Evolutionary conservation across 2,888 invertebrate species (phyloP), one percentile per base, ranked within the genome.

Genomic region (Microctonus hyperodae): DNA sequence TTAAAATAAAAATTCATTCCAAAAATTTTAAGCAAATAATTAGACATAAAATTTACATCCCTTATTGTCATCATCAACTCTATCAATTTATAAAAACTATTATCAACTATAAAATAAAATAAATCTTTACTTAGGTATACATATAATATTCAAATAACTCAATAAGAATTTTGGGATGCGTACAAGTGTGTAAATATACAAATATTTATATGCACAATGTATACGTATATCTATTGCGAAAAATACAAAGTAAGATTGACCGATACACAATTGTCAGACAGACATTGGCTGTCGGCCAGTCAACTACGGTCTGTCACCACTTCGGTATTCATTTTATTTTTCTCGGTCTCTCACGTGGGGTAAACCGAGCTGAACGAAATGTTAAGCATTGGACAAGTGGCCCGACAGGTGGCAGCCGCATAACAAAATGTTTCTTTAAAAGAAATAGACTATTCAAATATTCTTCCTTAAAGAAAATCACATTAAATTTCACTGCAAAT

Each of bases 341-440:
- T 44, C 40, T 53, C 13, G 53, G 20, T n/a, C 40, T 64, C 62
- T 69, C 64, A 68, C 70, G 65, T 59, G 69, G 64, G 68, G 72
- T 71, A 73, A 74, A 70, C 67, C 70, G 71, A 75, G 71, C 70
- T 72, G 72, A 74, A 74, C 72, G 75, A 71, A 74, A 76, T 74
- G 75, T 72, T 75, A 68, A 66, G 64, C 70, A 71, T 71, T 73
- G 71, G 71, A 76, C 70, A 71, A 72, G 71, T 71, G 70, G 69
- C 59, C 74, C 78, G 76, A 74, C 76, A 78, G 78, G 76, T 76
- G 77, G 76, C 75, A 70, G 68, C 50, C 57, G 35, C 31, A 33
- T 25, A 35, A 66, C 61, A 35, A 22, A 37, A 58, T 16, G 22
- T 10, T 55, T 28, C 31, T n/a, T 40, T 2, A 4, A 9, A 11